Evolutionary conservation across 2,888 invertebrate genomes (phyloP), one percentile per base, ranked within the genome.

Genomic region (Drosophila kanekoi): DNA sequence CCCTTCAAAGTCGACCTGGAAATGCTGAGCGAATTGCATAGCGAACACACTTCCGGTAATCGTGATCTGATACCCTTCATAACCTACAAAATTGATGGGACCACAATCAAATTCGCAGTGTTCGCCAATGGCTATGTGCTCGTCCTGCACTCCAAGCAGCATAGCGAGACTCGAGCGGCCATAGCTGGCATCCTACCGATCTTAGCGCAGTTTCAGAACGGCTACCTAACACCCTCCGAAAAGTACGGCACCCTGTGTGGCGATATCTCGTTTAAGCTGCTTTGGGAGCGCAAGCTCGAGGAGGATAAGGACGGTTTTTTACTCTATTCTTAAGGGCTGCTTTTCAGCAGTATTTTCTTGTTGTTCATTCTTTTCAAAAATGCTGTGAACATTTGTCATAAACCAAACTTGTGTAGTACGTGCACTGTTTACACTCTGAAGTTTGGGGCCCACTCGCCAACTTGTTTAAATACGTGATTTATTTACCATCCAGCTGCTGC

Each of bases 391-490:
- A 87, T 85, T 85, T 85, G 89, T 88, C 85, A 85, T 85, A 85
- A 84, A 81, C 70, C 89, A 79, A 89, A 85, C 81, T 87, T 75
- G 67, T 75, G 75, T 73, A 87, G 77, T 75, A 85, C 85, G 85
- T 85, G 85, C 74, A 77, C 54, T 89, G 85, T 87, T 87, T 87
- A 72, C 82, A 83, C 73, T 84, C 60, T 40, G 35, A 68, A 77
- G 58, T 70, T 78, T 59, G 68, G 62, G 51, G 45, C 48, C 60
- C 75, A 86, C 74, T 86, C 79, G 77, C 66, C 67, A 87, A 87
- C 81, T 85, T 88, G 85, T 84, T 85, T 85, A 85, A 88, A 85
- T 88, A 85, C 87, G 85, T 85, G 85, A 85, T 85, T 85, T 85
- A 88, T 85, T 84, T 89, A 73, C 79, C 67, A 79, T 63, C 84